Base-by-base conservation (phyloP, 2,888 invertebrate genomes). In the Trypoxylon attenuatum region DNA sequence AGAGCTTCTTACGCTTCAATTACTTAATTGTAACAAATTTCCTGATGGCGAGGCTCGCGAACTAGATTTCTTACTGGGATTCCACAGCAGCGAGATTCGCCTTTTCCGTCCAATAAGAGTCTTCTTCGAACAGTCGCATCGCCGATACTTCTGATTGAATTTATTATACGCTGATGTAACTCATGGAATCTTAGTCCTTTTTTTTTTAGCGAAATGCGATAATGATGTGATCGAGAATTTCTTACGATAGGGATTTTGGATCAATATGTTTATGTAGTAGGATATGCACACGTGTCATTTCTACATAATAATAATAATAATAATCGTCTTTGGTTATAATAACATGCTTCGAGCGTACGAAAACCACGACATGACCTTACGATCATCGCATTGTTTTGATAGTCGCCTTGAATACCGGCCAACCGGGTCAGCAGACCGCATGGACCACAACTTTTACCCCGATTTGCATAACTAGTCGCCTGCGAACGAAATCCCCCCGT, bases 21-120 rank as follows among this genome's bases (percentile, higher is more conserved):
- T 79, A 77, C 54, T 75, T 76, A 75, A 80, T 80, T 77, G 74
- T 75, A 65, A 71, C 68, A 66, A 72, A 77, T 80, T 79, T 80
- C 80, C 77, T 69, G 75, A 52, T 63, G 50, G 53, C 50, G 47
- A 33, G 33, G 49, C 46, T 38, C 46, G 19, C 47, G 52, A 16
- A 39, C 51, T 55, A 62, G 69, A 69, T 69, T 68, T 68, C 68
- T 55, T 19, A 54, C 25, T 51, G 52, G 15, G 69, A 58, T 62
- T n/a, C n/a, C n/a, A n/a, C n/a, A n/a, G n/a, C n/a, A n/a, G n/a
- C n/a, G n/a, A n/a, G n/a, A n/a, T n/a, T n/a, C n/a, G n/a, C n/a
- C n/a, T n/a, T n/a, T n/a, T n/a, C n/a, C n/a, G n/a, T n/a, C 13
- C n/a, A 1, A 5, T 33, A 33, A 33, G 33, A 33, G 13, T 13